Conservation (phyloP, 2,888 invertebrate genomes). For the Gortyna flavago region DNA sequence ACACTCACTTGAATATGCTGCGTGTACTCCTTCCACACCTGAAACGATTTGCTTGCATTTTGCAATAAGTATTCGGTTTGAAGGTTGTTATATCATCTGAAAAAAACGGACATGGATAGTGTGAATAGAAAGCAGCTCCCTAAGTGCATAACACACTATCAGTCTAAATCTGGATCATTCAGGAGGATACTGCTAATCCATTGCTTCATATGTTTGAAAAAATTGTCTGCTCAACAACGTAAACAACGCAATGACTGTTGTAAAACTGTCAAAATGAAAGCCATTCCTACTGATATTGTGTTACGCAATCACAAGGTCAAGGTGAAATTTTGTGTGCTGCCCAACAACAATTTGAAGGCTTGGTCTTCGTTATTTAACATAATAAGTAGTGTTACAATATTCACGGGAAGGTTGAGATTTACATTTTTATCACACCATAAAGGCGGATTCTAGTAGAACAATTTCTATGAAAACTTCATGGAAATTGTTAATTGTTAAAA, state of each 20-base stretch:
- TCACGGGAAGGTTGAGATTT: neutral
- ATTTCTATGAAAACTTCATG: neutral
- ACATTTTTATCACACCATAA: neutral
- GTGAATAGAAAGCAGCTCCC: neutral
- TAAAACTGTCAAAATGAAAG: too few relatives aligned
- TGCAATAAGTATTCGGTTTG: conserved; percentile 22
- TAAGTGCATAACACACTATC: too few relatives aligned
- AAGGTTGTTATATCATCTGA: conserved; percentile 24
- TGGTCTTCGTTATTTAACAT: neutral
- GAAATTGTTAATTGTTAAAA: too few relatives aligned
- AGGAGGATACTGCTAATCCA: neutral
- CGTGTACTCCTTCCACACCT: neutral
- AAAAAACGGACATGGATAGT: neutral
- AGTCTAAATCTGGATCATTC: neutral
- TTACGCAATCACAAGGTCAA: too few relatives aligned
- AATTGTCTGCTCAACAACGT: neutral
- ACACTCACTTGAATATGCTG: neutral
- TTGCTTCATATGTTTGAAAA: neutral
- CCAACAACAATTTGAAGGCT: neutral
- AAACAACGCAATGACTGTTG: neutral
- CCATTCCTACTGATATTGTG: too few relatives aligned
- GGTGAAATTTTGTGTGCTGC: neutral
- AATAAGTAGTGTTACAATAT: neutral
- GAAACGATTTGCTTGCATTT: conserved; percentile 41
- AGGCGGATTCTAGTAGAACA: neutral